Conservation (phyloP, 2,888 invertebrate genomes). For the Anagyrus pseudococci region DNA sequence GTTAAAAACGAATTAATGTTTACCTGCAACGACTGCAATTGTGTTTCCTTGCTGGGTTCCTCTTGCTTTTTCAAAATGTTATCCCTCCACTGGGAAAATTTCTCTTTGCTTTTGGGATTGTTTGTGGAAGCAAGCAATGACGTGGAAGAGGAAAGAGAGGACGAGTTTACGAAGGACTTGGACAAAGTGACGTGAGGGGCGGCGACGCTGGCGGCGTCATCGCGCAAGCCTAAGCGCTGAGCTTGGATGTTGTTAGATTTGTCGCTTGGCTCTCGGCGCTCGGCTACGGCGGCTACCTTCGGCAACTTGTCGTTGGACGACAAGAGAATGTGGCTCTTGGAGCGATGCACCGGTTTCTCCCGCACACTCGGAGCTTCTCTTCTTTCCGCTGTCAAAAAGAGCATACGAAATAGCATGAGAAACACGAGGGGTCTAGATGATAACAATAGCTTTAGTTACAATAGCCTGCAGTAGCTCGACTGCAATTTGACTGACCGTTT, state of each 20-base stretch:
- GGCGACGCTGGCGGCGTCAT: too few relatives aligned
- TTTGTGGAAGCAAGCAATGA: too few relatives aligned
- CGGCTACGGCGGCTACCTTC: slow-evolving; percentile 34
- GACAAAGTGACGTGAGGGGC: too few relatives aligned
- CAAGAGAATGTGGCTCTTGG: slow-evolving; percentile 53
- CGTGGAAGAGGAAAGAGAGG: too few relatives aligned
- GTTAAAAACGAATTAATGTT: slow-evolving; percentile 1
- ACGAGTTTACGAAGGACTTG: too few relatives aligned
- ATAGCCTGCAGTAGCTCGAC: too few relatives aligned
- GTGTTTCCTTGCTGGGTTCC: slow-evolving; percentile 51
- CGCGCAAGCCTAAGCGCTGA: too few relatives aligned
- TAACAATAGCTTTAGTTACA: too few relatives aligned
- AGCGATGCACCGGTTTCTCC: slow-evolving; percentile 47
- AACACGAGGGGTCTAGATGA: too few relatives aligned
- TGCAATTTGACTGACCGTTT: too few relatives aligned
- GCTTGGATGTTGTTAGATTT: too few relatives aligned
- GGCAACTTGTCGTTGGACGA: slow-evolving; percentile 48
- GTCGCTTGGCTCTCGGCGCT: slow-evolving; percentile 22
- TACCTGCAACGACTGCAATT: slow-evolving; percentile 56
- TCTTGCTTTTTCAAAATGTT: slow-evolving; percentile 53
- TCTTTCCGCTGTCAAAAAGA: slow-evolving; percentile 10
- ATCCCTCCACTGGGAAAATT: slow-evolving; percentile 55
- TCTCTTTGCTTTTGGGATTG: slow-evolving; percentile 52
- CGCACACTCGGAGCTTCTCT: slow-evolving; percentile 10
- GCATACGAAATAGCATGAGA: not conserved